Base-by-base conservation (phyloP, 1,140 invertebrate genomes). In the Drosophila pseudoobscura region DNA sequence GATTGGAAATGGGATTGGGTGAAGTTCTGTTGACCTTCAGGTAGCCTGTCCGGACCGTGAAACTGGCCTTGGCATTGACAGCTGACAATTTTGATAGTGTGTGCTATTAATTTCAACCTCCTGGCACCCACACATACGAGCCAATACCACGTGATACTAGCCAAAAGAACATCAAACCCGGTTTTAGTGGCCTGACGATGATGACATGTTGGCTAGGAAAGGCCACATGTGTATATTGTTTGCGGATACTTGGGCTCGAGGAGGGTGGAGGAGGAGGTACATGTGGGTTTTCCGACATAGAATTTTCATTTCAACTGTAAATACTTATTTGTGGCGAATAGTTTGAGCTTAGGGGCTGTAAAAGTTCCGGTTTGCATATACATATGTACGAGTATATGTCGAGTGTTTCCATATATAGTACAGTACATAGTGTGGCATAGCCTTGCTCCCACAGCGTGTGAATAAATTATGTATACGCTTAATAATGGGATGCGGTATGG, bases 281-380 rank as follows among this genome's bases (percentile, higher is more conserved):
- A 77, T 64, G 73, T 59, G 74, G 78, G 78, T 45, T 82, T 80
- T 80, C 68, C 73, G 35, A 56, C 61, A 39, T 71, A 72, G 66
- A 73, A 76, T 85, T 77, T 59, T 57, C 54, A 52, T 26, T 41
- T 70, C 62, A 84, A 57, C 45, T 72, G 76, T 58, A 78, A 70
- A 66, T 82, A 59, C 59, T 63, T 58, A 57, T 79, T 75, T 74
- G 82, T 85, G 76, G 75, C 45, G 58, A 66, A 50, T 58, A 41
- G 68, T 47, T 39, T 58, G 39, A 41, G 59, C 60, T 75, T 66
- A 59, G 46, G 70, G 70, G 47, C 60, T 65, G 60, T 53, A 65
- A 53, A 74, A 43, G 71, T 75, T 75, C 70, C 71, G 71, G 43
- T 45, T 41, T 50, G 29, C 39, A 60, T 35, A 24, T 59, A 29